Conservation (phyloP, 2,797 vertebrate genomes). For the Mallotus villosus region DNA sequence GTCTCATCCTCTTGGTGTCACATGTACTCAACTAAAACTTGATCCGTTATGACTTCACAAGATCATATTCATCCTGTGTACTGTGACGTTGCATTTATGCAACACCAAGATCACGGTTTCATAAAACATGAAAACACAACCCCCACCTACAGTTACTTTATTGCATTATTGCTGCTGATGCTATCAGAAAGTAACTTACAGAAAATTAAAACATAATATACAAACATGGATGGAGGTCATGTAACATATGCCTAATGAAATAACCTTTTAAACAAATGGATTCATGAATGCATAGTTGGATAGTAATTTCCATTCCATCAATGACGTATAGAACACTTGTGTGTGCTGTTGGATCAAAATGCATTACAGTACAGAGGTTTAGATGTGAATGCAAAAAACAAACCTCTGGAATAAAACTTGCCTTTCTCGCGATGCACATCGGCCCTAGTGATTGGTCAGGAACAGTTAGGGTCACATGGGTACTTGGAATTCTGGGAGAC, state of each 20-base stretch:
- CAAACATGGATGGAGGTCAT: neutral
- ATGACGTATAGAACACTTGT: too few relatives aligned
- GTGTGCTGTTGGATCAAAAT: conserved; percentile 14
- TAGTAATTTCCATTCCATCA: too few relatives aligned
- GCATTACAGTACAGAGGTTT: neutral
- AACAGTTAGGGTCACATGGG: conserved; percentile 50
- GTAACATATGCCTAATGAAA: neutral
- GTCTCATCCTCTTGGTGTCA: too few relatives aligned
- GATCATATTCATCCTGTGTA: too few relatives aligned
- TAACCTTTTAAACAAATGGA: neutral
- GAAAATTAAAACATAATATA: conserved; percentile 4
- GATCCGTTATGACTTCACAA: too few relatives aligned
- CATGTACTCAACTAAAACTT: too few relatives aligned
- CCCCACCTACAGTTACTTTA: too few relatives aligned
- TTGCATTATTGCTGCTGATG: too few relatives aligned
- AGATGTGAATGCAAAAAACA: conserved; percentile 39
- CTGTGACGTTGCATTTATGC: too few relatives aligned
- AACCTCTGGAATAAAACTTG: conserved; percentile 7
- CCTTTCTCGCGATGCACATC: conserved; percentile 56
- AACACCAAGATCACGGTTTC: too few relatives aligned
- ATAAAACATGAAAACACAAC: too few relatives aligned
- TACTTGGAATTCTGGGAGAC: conserved; percentile 80
- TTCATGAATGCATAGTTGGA: neutral
- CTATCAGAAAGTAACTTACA: neutral
- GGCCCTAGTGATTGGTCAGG: conserved; percentile 48